A percentile compares a stretch with the other conserved stretches of the same genome.
These are phyloP conservation scores for Athalia rosae DNA, from an alignment of 2,888 invertebrate genomes.

Conservation along the genomic window DNA sequence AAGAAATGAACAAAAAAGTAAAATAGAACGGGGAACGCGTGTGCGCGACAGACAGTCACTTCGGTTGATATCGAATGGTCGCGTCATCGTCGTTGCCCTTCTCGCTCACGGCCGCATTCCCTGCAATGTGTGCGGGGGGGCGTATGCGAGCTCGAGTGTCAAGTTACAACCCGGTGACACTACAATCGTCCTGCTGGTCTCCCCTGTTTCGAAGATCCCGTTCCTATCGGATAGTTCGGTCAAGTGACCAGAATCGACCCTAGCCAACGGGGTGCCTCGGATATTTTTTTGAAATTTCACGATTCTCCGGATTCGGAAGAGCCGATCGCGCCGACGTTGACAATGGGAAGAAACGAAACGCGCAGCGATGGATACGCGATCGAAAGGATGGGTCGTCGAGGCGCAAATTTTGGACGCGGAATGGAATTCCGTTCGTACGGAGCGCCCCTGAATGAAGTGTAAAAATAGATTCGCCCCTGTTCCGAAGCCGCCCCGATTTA, in stretches of 20 bases:
- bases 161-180: constrained; percentile 66
- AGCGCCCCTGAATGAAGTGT: neutral
- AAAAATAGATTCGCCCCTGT: constrained; percentile 13
- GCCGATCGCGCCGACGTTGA: neutral
- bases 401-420: neutral
- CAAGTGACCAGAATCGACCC: constrained; percentile 37
- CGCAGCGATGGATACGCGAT: too few species aligned
- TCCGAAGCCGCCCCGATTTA: constrained; percentile 10
- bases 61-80: constrained; percentile 15
- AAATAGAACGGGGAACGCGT: constrained; percentile 10
- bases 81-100: constrained; percentile 15
- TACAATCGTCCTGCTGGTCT: constrained; percentile 66
- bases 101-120: neutral
- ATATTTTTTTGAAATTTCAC: neutral
- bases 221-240: constrained; percentile 35
- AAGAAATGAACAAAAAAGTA: neutral
- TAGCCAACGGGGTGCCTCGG: neutral
- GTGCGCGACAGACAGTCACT: constrained; percentile 11
- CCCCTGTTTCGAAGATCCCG: constrained; percentile 45
- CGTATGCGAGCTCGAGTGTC: constrained; percentile 65
- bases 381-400: too few species aligned
- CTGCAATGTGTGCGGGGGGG: constrained; percentile 65
- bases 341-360: too few species aligned
- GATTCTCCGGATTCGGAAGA: neutral
- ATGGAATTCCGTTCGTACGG: neutral